These are phyloP conservation scores for Cheilosia variabilis DNA, from an alignment of 2,888 invertebrate species.

Conservation along the genomic window DNA sequence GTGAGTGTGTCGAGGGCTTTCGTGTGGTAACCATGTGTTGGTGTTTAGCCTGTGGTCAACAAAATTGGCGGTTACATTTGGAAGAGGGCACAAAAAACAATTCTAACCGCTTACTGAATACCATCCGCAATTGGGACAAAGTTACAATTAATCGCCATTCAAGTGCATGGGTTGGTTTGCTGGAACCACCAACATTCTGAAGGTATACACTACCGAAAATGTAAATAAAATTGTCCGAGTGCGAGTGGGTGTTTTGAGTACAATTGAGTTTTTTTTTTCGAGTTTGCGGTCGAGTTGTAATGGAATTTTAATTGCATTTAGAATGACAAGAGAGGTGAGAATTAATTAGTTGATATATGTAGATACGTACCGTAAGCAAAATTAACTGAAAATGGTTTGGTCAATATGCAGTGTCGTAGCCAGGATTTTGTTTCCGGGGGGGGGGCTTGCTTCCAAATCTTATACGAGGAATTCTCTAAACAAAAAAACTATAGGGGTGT, in stretches of 20 bases:
- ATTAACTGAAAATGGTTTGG: too few species aligned
- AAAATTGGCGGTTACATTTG: constrained; percentile 41
- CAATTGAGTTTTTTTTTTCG: not conserved
- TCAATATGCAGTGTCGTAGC: too few species aligned
- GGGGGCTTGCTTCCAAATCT: too few species aligned
- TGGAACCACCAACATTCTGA: constrained; percentile 15
- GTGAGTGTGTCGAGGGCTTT: constrained; percentile 29
- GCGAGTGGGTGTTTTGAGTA: constrained; percentile 1
- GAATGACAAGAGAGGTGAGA: constrained; percentile 30
- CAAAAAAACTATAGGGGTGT: too few species aligned
- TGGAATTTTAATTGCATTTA: constrained; percentile 69
- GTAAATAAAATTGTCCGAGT: constrained; percentile 24
- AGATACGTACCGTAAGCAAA: too few species aligned
- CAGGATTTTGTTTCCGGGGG: too few species aligned
- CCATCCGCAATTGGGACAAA: constrained; percentile 36
- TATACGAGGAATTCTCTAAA: too few species aligned
- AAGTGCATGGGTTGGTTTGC: constrained; percentile 33
- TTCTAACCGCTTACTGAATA: constrained; percentile 1
- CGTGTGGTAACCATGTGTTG: constrained; percentile 32
- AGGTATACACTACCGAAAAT: constrained; percentile 20
- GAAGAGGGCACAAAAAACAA: not conserved
- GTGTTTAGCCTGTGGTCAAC: constrained; percentile 54
- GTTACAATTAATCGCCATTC: constrained; percentile 51
- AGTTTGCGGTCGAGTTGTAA: constrained; percentile 27
- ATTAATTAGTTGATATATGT: not conserved